Evolutionary conservation across 2,888 invertebrate species (phyloP).

Genomic region (Lithodes maja): DNA sequence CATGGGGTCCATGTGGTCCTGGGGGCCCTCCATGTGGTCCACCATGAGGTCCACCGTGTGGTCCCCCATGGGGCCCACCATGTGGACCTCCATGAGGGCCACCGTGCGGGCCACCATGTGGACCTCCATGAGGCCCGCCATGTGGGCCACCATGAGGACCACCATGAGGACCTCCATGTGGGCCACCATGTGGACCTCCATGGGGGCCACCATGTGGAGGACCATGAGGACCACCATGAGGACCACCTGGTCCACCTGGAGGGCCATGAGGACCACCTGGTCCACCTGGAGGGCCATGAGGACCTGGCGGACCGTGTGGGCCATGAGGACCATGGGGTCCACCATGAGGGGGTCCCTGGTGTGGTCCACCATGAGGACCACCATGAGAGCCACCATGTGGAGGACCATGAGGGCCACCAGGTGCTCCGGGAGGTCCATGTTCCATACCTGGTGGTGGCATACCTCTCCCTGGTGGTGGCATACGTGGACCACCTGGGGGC

Average conservation of each 20-base stretch:
- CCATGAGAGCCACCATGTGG: constrained; percentile 76
- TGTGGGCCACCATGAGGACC: constrained; percentile 77
- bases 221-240: constrained; percentile 77
- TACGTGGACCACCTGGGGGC: constrained; percentile 68
- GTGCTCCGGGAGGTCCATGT: constrained; percentile 75
- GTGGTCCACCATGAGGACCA: constrained; percentile 74
- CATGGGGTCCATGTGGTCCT: constrained; percentile 76
- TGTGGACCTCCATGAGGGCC: constrained; percentile 77
- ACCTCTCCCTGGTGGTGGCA: constrained; percentile 71
- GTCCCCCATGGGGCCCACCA: constrained; percentile 77
- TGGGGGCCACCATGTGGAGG: constrained; percentile 75
- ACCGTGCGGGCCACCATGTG: constrained; percentile 76
- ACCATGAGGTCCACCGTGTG: constrained; percentile 73
- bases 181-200: constrained; percentile 76
- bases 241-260: constrained; percentile 79
- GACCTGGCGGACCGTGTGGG: constrained; percentile 73
- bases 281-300: constrained; percentile 77
- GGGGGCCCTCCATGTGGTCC: constrained; percentile 78
- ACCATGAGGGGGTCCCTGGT: constrained; percentile 75
- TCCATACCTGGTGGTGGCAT: constrained; percentile 76
- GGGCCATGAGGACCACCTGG: constrained; percentile 76
- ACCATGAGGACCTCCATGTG: constrained; percentile 71
- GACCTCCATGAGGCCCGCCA: constrained; percentile 76
- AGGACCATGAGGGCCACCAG: constrained; percentile 75
- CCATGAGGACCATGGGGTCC: constrained; percentile 75